Percentiles rank a stretch among this genome's conserved stretches.
phyloP scores from a whole-genome alignment of 1,140 invertebrate genomes.

The Leucophenga varia region DNA sequence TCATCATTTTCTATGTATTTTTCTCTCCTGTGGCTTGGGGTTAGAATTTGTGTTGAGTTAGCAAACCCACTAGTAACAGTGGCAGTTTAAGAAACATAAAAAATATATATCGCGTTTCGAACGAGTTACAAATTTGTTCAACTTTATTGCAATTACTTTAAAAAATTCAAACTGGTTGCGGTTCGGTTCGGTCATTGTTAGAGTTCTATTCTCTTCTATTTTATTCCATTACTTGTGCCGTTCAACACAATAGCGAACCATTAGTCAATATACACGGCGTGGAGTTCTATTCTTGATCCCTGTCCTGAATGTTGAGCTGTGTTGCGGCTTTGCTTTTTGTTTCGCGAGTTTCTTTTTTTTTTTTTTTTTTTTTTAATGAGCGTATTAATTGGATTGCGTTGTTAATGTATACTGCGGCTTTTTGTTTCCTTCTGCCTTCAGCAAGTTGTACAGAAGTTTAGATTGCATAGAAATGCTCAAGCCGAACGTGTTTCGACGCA shows the following conservation, averaged over 20 bases:
- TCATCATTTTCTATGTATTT: too few relatives aligned
- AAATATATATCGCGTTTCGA: background rate
- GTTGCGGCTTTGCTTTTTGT: too few relatives aligned
- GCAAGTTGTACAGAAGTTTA: too few relatives aligned
- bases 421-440: too few relatives aligned
- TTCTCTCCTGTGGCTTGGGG: conserved; percentile 17
- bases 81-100: too few relatives aligned
- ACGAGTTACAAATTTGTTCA: conserved; percentile 37
- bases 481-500: too few relatives aligned
- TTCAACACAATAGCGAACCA: conserved; percentile 26
- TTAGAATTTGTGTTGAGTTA: conserved; percentile 27
- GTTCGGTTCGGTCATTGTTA: conserved; percentile 15
- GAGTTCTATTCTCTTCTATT: conserved; percentile 4
- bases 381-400: too few relatives aligned
- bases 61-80: too few relatives aligned
- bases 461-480: too few relatives aligned
- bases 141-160: conserved; percentile 52
- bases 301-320: conserved; percentile 32
- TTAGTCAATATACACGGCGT: background rate
- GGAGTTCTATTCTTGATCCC: background rate
- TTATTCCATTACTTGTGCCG: too few relatives aligned
- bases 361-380: conserved; percentile 24
- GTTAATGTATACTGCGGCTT: too few relatives aligned
- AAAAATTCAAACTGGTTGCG: conserved; percentile 49
- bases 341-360: too few relatives aligned